phyloP scores from a whole-genome alignment of 30 jellyfish, hydroid and myxozoan genomes.

The Pseudorhiza aurosa region DNA sequence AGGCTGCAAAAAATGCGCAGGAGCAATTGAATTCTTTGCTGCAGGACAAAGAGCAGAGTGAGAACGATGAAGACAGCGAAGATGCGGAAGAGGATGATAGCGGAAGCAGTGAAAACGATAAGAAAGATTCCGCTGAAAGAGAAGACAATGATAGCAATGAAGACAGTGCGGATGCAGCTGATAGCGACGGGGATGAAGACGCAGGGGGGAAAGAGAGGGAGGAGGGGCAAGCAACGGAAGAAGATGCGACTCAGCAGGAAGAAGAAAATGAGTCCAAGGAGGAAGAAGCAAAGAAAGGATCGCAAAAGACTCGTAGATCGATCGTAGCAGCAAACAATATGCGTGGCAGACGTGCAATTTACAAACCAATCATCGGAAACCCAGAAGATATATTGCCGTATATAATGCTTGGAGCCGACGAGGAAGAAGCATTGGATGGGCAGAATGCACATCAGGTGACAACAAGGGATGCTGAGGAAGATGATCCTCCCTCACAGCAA shows the following conservation, averaged over 20 bases:
- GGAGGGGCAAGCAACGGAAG: neutral
- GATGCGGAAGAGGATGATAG: conserved; percentile 3
- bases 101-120: neutral
- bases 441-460: conserved; percentile 22
- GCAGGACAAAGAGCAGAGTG: neutral
- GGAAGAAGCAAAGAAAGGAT: neutral
- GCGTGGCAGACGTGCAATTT: conserved; percentile 23
- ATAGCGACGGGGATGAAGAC: conserved; percentile 24
- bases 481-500: neutral
- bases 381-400: conserved; percentile 74
- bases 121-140: neutral
- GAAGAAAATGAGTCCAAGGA: neutral
- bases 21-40: neutral
- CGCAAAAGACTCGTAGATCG: neutral
- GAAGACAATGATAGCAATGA: neutral
- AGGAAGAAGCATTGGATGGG: conserved; percentile 26
- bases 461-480: conserved; percentile 44
- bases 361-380: conserved; percentile 62
- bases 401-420: conserved; percentile 42
- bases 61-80: neutral
- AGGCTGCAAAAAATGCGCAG: neutral
- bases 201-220: neutral
- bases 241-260: neutral
- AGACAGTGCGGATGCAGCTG: neutral
- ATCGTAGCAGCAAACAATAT: neutral